Evolutionary conservation across 2,113 vertebrate species (phyloP), one percentile per base, ranked within the genome.

Genomic region (Murina feae): DNA sequence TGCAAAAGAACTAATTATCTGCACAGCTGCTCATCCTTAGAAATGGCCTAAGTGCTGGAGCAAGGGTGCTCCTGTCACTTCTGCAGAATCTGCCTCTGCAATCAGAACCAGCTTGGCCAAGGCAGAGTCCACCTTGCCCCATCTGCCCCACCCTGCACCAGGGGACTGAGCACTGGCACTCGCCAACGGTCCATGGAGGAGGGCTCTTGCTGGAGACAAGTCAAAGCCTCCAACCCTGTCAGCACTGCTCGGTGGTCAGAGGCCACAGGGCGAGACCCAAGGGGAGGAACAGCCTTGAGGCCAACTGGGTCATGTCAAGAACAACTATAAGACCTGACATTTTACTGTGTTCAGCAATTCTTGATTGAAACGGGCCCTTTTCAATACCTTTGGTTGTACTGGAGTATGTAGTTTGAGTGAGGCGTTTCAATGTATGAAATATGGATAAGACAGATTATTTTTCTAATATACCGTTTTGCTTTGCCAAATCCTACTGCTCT

Each of bases 11-110:
- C 78, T 84, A 82, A 96, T 96, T 97, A 95, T 95, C 93, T 92
- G 78, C 88, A 60, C 96, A 97, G 96, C 96, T 97, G 96, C 86
- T 96, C 90, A 80, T 83, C 92, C 94, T 94, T 87, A 90, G 53
- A 96, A 96, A 90, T 0, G 7, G 47, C 92, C 89, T 47, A 37
- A 30, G 76, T 55, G 74, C n/a, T 4, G 0, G 58, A 58, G 81
- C 72, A 85, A 51, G 37, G 47, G 42, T 20, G 51, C 74, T 39
- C 53, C 55, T 23, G 37, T 21, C 11, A 5, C 58, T 85, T 30
- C 89, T 21, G 28, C 47, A 85, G 58, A 80, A 81, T 72, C 49
- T 16, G 75, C 71, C 76, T 75, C 84, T 25, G 18, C 44, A 84
- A 89, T 25, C 89, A 71, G 55, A 69, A 51, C 14, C 65, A 51